Conservation (phyloP, 1,140 invertebrate species). For the Drosophila miranda region DNA sequence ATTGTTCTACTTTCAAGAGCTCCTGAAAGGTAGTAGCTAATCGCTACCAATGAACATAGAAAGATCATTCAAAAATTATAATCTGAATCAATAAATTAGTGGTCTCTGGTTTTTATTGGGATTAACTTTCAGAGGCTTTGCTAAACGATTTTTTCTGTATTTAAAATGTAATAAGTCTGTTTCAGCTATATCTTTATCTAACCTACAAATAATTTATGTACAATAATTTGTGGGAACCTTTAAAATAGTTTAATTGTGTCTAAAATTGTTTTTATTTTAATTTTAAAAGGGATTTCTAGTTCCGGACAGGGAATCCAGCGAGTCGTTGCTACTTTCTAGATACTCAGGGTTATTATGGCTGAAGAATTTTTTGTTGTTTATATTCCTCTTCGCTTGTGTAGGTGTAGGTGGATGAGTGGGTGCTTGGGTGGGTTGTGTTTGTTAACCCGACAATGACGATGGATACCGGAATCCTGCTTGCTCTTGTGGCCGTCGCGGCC, state of each 20-base stretch:
- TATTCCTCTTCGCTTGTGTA: conserved; percentile 12
- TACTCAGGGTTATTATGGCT: conserved; percentile 38
- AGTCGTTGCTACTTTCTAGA: background rate
- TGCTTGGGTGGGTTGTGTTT: conserved; percentile 16
- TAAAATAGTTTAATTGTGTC: no score
- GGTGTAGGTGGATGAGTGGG: conserved; percentile 8
- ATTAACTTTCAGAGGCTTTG: no score
- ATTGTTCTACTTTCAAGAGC: no score
- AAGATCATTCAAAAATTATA: no score
- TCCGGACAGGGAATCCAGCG: background rate
- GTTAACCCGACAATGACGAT: conserved; percentile 45
- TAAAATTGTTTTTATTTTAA: no score
- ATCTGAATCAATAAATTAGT: no score
- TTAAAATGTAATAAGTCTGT: background rate
- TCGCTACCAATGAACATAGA: no score
- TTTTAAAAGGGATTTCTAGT: background rate
- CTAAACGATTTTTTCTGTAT: no score
- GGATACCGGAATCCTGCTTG: conserved; percentile 24
- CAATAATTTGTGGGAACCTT: no score
- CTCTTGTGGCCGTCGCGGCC: conserved; percentile 33
- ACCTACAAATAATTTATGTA: background rate
- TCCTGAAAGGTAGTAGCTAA: no score
- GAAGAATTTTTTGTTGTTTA: conserved; percentile 42
- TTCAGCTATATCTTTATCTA: background rate
- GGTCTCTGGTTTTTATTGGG: no score